Conservation (phyloP, 2,113 vertebrate species). For the Phoenicopterus ruber region DNA sequence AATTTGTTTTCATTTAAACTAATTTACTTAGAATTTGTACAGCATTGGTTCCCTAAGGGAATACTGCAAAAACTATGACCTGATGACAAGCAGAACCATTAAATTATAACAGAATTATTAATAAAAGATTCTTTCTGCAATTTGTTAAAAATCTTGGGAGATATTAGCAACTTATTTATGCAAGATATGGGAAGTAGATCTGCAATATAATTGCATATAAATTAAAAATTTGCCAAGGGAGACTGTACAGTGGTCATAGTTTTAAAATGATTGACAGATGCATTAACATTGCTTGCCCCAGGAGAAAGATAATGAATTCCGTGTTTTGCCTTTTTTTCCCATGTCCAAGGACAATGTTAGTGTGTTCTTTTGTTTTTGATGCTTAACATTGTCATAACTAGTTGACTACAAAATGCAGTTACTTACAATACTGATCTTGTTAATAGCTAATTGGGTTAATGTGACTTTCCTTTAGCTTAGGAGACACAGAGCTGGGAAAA, state of each 20-base stretch:
- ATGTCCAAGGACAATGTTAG: conserved; percentile 41
- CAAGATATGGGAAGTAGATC: background rate
- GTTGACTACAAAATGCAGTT: background rate
- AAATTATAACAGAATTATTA: conserved; percentile 16
- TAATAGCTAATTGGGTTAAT: background rate
- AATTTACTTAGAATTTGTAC: conserved; percentile 33
- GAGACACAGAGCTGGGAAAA: background rate
- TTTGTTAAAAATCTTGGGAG: background rate
- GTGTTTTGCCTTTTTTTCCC: conserved; percentile 1
- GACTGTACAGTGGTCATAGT: background rate
- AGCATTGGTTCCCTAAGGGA: background rate
- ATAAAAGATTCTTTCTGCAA: background rate
- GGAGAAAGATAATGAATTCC: conserved; percentile 47
- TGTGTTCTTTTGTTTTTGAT: conserved; percentile 10
- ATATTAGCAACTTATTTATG: conserved; percentile 20
- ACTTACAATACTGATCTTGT: background rate
- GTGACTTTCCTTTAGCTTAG: conserved; percentile 10
- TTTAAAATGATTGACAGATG: conserved; percentile 47
- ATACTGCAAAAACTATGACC: background rate
- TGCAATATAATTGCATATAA: conserved; percentile 9
- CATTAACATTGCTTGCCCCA: background rate
- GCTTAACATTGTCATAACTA: background rate
- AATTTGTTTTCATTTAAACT: conserved; percentile 57
- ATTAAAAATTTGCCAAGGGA: conserved; percentile 10
- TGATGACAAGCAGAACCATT: background rate